phyloP scores from a whole-genome alignment of 2,888 invertebrate species.

The Limnephilus auricula region DNA sequence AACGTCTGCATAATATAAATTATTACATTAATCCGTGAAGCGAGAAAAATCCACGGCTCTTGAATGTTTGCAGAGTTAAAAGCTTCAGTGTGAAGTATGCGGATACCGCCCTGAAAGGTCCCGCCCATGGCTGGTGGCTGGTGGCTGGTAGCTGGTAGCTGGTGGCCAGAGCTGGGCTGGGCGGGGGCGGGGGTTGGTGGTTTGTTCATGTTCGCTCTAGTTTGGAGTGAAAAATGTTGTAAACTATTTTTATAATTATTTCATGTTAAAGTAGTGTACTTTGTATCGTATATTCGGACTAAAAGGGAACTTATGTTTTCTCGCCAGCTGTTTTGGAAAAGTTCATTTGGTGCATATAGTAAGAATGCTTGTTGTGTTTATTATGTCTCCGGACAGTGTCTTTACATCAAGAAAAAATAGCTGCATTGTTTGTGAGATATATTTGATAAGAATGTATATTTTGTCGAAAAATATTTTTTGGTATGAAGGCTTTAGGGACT shows the following conservation, averaged over 20 bases:
- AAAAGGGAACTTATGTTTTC: not conserved
- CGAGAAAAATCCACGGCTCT: conserved; percentile 27
- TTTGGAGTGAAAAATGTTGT: conserved; percentile 18
- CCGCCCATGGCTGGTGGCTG: not conserved
- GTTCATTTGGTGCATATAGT: not conserved
- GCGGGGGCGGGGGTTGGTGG: not conserved
- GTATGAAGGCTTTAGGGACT: no score
- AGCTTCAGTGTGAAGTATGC: conserved; percentile 28
- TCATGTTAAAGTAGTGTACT: not conserved
- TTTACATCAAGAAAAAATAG: not conserved
- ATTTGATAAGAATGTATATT: no score
- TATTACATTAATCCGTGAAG: conserved; percentile 42
- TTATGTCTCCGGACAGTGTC: not conserved
- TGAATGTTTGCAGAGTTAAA: conserved; percentile 34
- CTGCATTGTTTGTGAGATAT: no score
- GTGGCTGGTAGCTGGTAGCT: no score
- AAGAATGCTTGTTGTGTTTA: not conserved
- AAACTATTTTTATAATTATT: conserved; percentile 15
- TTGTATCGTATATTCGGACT: not conserved
- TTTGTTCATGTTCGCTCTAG: not conserved
- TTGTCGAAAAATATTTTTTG: no score
- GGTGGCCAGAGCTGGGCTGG: not conserved
- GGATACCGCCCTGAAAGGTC: not conserved
- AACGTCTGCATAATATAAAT: conserved; percentile 58
- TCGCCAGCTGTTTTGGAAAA: not conserved